These are phyloP conservation scores for Psittacara wagleri DNA, from an alignment of 2,113 vertebrate genomes.

Conservation along the genomic window DNA sequence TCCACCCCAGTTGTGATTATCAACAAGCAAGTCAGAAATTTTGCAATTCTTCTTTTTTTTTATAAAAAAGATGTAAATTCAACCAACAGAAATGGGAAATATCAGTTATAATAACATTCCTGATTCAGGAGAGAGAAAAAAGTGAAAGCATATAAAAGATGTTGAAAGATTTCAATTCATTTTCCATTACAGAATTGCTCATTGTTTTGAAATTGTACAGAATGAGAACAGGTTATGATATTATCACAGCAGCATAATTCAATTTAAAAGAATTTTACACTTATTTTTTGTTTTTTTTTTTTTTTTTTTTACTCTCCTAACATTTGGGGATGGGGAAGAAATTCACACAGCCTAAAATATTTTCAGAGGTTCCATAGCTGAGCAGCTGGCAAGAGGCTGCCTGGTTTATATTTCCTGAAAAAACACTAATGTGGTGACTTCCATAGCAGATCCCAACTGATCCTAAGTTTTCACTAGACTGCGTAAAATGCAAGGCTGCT, in stretches of 20 bases:
- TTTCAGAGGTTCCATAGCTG: neutral
- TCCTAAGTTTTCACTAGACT: neutral
- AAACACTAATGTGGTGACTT: neutral
- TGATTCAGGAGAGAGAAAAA: neutral
- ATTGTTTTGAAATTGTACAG: neutral
- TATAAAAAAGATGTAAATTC: neutral
- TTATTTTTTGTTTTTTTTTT: neutral
- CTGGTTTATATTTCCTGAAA: neutral
- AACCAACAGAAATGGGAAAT: neutral
- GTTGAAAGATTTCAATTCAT: neutral
- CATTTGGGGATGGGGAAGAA: neutral
- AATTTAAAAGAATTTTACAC: neutral
- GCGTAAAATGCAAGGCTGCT: neutral
- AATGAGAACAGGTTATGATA: neutral
- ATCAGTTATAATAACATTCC: neutral
- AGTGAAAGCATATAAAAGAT: neutral
- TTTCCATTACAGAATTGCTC: neutral
- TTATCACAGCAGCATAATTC: neutral
- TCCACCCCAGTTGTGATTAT: rapidly evolving
- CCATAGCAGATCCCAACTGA: neutral
- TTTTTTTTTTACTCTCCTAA: neutral
- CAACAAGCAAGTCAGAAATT: neutral
- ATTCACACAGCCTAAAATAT: neutral
- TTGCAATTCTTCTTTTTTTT: neutral
- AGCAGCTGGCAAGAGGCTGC: neutral